Evolutionary conservation across 2,888 invertebrate genomes (phyloP), one percentile per base, ranked within the genome.

Genomic region (Pammene fasciana): DNA sequence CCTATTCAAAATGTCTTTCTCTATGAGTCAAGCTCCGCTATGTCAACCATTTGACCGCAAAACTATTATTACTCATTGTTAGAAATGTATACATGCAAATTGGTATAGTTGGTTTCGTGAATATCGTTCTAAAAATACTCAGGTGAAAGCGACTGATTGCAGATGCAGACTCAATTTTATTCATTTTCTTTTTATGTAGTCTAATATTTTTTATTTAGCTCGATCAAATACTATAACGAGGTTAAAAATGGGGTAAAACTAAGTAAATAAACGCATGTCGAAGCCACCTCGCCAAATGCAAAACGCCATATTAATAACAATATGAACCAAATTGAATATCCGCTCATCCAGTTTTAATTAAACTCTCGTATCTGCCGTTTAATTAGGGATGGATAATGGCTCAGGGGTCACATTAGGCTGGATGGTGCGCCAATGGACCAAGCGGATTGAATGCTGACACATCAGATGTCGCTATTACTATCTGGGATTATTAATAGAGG

Each of bases 241-340:
- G 9, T 38, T 5, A 9, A 38, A 38, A 38, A 9, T 9, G 9
- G 38, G 38, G 8, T 38, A 38, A 38, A 2, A 36, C 13, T 34
- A 60, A 46, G 16, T 36, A 11, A 50, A 50, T 61, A 13, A 13
- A 50, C 38, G 16, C 36, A 16, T 4, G 16, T 38, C 38, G 11
- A 36, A 60, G 8, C 5, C 26, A 50, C 36, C 14, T 50, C 11
- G 0, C 48, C 36, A 38, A 62, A 43, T 14, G 26, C 52, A 43
- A 56, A 64, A 56, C 62, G 41, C 45, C 11, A n/a, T 54, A 61
- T 61, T 48, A 38, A 62, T 68, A 56, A 16, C 56, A 56, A 56
- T 56, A 50, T 46, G 34, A 43, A 54, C 56, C 64, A 57, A 68
- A 68, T 68, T 68, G 64, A 68, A 68, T 68, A 64, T 68, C 16